phyloP scores from a whole-genome alignment of 2,888 invertebrate species.

The Dexiosoma caninum region DNA sequence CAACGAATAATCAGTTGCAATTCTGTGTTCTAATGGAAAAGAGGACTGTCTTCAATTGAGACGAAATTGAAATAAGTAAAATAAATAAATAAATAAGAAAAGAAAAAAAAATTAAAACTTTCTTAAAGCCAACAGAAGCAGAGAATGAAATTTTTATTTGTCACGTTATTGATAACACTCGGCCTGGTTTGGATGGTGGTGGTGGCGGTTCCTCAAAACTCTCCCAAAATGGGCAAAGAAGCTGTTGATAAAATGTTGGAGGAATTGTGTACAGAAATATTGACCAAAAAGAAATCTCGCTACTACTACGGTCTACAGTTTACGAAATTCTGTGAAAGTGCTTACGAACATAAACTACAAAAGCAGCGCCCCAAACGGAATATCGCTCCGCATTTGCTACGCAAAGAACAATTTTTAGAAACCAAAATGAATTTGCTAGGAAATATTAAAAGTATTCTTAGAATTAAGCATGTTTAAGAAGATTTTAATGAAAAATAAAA shows the following conservation, averaged over 20 bases:
- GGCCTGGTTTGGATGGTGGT: neutral
- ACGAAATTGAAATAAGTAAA: neutral
- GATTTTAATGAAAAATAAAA: too few relatives aligned
- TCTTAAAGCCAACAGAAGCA: neutral
- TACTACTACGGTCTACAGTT: slow-evolving; percentile 39
- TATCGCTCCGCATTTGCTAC: too few relatives aligned
- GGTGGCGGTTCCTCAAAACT: slow-evolving; percentile 30
- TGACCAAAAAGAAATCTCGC: slow-evolving; percentile 31
- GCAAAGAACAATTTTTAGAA: neutral
- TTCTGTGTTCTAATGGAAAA: slow-evolving; percentile 30
- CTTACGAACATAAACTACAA: slow-evolving; percentile 25
- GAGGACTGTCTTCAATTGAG: neutral
- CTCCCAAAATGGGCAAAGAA: slow-evolving; percentile 25
- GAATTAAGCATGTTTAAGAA: neutral
- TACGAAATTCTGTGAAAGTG: slow-evolving; percentile 36
- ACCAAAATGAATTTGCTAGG: neutral
- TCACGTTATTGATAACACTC: neutral
- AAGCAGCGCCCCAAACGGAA: too few relatives aligned
- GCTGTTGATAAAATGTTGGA: slow-evolving; percentile 33
- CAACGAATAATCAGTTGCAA: slow-evolving; percentile 47
- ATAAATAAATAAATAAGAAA: neutral
- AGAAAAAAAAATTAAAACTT: slow-evolving; percentile 33
- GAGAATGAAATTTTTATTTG: slow-evolving; percentile 30
- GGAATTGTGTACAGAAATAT: slow-evolving; percentile 37
- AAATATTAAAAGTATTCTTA: slow-evolving; percentile 18